These are phyloP conservation scores for Hirtodrosophila confusa DNA, from an alignment of 2,888 invertebrate species.

Conservation along the genomic window DNA sequence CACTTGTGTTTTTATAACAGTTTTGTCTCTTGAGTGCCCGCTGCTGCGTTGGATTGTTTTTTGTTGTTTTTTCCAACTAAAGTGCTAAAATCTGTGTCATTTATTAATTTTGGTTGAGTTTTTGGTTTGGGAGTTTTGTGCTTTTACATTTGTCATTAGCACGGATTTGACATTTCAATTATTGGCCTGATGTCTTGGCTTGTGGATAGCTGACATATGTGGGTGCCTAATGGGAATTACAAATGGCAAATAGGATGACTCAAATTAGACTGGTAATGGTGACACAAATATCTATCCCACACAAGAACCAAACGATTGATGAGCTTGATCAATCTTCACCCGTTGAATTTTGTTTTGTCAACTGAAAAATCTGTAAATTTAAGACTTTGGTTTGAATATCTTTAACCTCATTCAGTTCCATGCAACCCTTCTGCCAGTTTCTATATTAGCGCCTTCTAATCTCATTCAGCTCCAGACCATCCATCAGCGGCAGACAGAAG, in stretches of 20 bases:
- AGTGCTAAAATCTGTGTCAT: conserved; percentile 78
- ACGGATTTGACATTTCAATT: conserved; percentile 76
- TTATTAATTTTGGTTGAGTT: conserved; percentile 62
- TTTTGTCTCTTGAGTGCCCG: conserved; percentile 63
- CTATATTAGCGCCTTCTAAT: conserved; percentile 54
- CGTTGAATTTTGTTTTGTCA: not conserved
- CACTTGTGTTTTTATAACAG: conserved; percentile 78
- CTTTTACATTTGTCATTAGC: conserved; percentile 73
- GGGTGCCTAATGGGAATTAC: conserved; percentile 47
- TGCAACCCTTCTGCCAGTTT: conserved; percentile 37
- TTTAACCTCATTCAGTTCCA: conserved; percentile 1
- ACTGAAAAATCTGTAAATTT: not conserved
- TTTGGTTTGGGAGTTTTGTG: conserved; percentile 31
- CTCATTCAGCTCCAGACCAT: conserved; percentile 47
- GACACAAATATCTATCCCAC: conserved; percentile 32
- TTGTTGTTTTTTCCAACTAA: conserved; percentile 41
- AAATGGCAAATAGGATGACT: conserved; percentile 26
- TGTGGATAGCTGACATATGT: conserved; percentile 37
- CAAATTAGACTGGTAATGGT: conserved; percentile 37
- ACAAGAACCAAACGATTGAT: conserved; percentile 14
- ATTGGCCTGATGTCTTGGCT: conserved; percentile 44
- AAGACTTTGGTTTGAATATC: not conserved
- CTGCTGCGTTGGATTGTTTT: conserved; percentile 9
- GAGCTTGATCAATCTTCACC: conserved; percentile 1
- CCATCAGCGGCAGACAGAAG: conserved; percentile 58